phyloP scores from a whole-genome alignment of 2,797 vertebrate genomes.

The Tapera naevia region DNA sequence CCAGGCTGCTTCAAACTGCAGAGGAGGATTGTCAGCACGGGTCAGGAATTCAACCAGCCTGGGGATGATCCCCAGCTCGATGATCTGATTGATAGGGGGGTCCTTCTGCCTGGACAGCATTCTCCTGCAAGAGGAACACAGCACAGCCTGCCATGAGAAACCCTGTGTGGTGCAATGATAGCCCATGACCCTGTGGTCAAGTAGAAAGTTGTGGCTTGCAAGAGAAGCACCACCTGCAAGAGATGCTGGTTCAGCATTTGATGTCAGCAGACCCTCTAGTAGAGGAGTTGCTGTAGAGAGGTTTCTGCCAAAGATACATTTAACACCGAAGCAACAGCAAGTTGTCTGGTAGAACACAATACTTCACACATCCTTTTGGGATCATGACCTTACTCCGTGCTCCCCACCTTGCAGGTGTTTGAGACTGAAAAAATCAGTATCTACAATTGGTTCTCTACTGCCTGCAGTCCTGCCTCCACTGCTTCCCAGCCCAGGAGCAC shows the following conservation, averaged over 20 bases:
- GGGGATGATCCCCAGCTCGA: conserved; percentile 83
- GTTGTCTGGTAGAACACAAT: background rate
- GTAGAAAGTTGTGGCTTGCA: background rate
- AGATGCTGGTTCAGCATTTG: background rate
- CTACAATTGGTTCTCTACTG: background rate
- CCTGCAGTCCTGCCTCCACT: background rate
- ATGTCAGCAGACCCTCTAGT: background rate
- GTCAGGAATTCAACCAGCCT: conserved; percentile 85
- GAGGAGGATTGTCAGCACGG: conserved; percentile 65
- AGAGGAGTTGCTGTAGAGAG: background rate
- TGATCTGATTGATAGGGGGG: conserved; percentile 83
- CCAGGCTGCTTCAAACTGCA: conserved; percentile 94
- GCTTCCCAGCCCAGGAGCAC: background rate
- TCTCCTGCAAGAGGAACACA: conserved; percentile 73
- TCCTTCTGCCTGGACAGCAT: conserved; percentile 84
- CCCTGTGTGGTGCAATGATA: fast-evolving
- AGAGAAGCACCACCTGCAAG: background rate
- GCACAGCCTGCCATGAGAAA: background rate
- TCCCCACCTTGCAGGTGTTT: background rate
- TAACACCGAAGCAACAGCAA: background rate
- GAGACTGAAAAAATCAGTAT: background rate
- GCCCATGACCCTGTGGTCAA: background rate
- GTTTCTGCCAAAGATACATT: background rate
- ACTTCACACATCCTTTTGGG: background rate
- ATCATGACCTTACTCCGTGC: background rate